Percentiles rank a stretch among this genome's conserved stretches.
Conservation (phyloP, 2,888 invertebrate species). For the Parapristionchus giblindavisi region DNA sequence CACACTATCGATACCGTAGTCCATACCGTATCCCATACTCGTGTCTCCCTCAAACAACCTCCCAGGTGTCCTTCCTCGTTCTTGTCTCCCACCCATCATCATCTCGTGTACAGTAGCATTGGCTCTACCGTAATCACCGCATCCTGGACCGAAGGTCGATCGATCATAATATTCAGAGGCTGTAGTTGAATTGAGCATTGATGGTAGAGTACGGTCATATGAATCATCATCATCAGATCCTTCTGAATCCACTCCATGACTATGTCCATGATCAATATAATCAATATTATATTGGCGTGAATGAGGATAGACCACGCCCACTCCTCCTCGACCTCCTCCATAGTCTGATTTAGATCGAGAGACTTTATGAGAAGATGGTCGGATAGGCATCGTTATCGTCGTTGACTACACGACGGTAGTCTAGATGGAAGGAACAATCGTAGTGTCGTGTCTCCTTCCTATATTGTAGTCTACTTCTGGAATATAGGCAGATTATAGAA, state of each 20-base stretch:
- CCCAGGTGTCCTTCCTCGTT: background rate
- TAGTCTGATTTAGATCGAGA: slow-evolving; percentile 21
- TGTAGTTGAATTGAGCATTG: slow-evolving; percentile 3
- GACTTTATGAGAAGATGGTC: slow-evolving; percentile 7
- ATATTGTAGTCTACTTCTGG: no score
- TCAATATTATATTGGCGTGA: slow-evolving; percentile 16
- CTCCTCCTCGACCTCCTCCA: background rate
- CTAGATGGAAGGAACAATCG: no score
- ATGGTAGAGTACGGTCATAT: background rate
- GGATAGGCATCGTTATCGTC: background rate
- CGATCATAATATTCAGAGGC: background rate
- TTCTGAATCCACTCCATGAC: background rate
- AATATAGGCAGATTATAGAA: background rate
- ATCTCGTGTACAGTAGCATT: slow-evolving; percentile 5
- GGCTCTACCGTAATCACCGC: slow-evolving; percentile 10
- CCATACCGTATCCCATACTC: slow-evolving; percentile 32
- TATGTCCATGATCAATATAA: background rate
- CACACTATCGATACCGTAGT: background rate
- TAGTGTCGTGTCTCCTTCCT: no score
- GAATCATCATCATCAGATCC: slow-evolving; percentile 11
- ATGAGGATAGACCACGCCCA: background rate
- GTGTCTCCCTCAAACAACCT: slow-evolving; percentile 26
- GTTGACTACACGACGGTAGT: slow-evolving; percentile 34
- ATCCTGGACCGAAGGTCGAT: slow-evolving; percentile 19
- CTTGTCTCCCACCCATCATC: background rate